Percentiles rank a stretch among this genome's conserved stretches.
Conservation (phyloP, 2,888 invertebrate genomes). For the Leptodirus hochenwartii region DNA sequence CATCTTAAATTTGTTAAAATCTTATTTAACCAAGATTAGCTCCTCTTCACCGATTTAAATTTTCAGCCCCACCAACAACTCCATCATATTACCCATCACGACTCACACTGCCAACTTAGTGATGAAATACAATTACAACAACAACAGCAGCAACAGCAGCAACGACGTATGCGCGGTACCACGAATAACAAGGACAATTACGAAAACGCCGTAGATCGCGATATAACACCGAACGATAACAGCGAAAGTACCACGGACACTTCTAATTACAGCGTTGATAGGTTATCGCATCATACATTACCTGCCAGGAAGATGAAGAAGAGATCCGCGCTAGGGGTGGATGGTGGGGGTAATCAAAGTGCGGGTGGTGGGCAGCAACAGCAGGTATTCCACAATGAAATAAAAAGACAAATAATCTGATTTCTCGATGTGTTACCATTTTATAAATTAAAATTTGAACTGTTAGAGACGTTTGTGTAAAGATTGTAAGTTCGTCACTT, state of each 20-base stretch:
- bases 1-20: too few species aligned
- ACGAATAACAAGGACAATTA: constrained; percentile 31
- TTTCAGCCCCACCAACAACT: constrained; percentile 26
- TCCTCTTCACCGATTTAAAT: constrained; percentile 11
- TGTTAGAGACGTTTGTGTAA: too few species aligned
- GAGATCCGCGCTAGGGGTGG: too few species aligned
- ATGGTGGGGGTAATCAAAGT: too few species aligned
- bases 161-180: constrained; percentile 6
- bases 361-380: too few species aligned
- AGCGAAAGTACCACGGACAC: constrained; percentile 29
- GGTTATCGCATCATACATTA: constrained; percentile 34
- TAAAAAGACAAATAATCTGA: too few species aligned
- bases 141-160: constrained; percentile 11
- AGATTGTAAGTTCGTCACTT: too few species aligned
- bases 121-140: constrained; percentile 23
- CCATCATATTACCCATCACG: constrained; percentile 26
- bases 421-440: too few species aligned
- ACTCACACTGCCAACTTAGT: constrained; percentile 27
- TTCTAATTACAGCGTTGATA: constrained; percentile 26
- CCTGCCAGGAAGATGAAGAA: constrained; percentile 38
- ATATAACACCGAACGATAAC: constrained; percentile 17
- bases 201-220: constrained; percentile 32
- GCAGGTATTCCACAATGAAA: too few species aligned
- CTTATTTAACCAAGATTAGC: too few species aligned
- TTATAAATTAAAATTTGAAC: too few species aligned